Evolutionary conservation across 2,113 vertebrate species (phyloP).

Genomic region (Labrus mixtus): DNA sequence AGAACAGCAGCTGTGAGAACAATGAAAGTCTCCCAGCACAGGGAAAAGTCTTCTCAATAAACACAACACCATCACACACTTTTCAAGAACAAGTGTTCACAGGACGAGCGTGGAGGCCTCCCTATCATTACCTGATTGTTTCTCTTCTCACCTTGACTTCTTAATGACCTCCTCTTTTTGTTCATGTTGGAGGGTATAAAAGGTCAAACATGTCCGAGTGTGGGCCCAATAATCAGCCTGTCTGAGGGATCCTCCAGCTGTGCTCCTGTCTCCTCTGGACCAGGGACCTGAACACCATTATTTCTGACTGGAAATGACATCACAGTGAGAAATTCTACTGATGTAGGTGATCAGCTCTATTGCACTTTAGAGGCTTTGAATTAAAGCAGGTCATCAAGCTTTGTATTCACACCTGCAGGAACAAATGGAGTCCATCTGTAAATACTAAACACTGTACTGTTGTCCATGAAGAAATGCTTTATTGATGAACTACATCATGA

Average conservation of each 20-base stretch:
- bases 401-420: not conserved
- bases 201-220: slow-evolving; percentile 51
- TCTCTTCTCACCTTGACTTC: too few relatives aligned
- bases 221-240: slow-evolving; percentile 39
- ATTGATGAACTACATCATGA: not conserved
- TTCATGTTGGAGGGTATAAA: slow-evolving; percentile 33
- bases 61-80: too few relatives aligned
- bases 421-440: not conserved
- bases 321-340: too few relatives aligned
- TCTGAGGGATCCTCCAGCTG: too few relatives aligned
- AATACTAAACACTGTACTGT: not conserved
- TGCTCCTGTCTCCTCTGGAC: too few relatives aligned
- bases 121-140: slow-evolving; percentile 60
- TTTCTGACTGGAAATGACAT: too few relatives aligned
- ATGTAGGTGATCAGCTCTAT: too few relatives aligned
- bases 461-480: not conserved
- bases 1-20: too few relatives aligned
- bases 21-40: too few relatives aligned
- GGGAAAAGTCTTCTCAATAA: too few relatives aligned
- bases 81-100: slow-evolving; percentile 10
- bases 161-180: slow-evolving; percentile 25
- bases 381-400: not conserved
- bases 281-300: too few relatives aligned
- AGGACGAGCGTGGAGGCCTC: slow-evolving; percentile 1
- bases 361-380: too few relatives aligned